Base-by-base conservation (phyloP, 2,888 invertebrate genomes). In the Xiphydria camelus region DNA sequence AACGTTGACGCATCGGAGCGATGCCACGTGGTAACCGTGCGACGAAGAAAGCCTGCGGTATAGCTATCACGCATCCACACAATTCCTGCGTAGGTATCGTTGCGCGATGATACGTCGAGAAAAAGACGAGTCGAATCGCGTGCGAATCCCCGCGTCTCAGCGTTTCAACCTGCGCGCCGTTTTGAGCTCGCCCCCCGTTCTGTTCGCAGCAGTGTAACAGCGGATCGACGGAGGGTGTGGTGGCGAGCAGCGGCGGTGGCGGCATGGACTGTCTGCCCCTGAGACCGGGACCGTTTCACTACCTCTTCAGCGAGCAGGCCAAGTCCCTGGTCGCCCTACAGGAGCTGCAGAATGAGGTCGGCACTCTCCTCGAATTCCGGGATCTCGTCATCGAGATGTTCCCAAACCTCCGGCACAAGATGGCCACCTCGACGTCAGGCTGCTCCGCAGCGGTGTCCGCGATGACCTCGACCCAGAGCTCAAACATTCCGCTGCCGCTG, bases 361-460 rank as follows among this genome's bases (percentile, higher is more conserved):
- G 91, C 59, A 91, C 91, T 66, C 79, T 92, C 66, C 84, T 92
- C 78, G 91, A 92, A 82, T 92, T 92, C 78, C 88, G 92, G 79
- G 91, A 92, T 80, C 86, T 91, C 83, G 92, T 92, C 83, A 91
- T 92, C 85, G 91, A 91, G 84, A 90, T 91, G 72, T 91, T 92
- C 81, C 92, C 92, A 68, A 90, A 91, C 81, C 84, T 92, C 76
- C 88, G 91, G 75, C 87, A 87, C 74, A 92, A 91, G 82, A 85
- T 91, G 86, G 86, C 87, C 70, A 83, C 85, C 64, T 81, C 83
- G 68, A 78, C 75, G 66, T 78, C 66, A 77, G 78, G 48, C 49
- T n/a, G n/a, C n/a, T 59, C 59, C 25, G 53, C 64, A 53, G 64
- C 62, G 46, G 64, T 64, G 55, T 79, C 80, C 52, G 80, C 79